Percentiles rank a stretch among this genome's conserved stretches.
Evolutionary conservation across 2,113 vertebrate genomes (phyloP).

Genomic region (Murina feae): DNA sequence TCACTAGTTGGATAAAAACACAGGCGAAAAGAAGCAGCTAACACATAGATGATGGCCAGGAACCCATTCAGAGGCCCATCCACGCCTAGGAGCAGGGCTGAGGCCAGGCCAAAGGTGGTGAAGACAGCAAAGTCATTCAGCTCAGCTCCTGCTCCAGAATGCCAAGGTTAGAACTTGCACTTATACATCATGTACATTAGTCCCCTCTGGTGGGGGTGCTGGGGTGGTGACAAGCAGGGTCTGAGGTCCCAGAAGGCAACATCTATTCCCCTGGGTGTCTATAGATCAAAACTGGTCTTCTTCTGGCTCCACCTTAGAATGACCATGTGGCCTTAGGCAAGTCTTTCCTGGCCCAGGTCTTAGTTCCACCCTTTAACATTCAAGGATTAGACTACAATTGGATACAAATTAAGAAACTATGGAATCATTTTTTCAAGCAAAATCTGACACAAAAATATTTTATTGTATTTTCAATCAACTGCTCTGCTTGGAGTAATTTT

Average conservation of each 20-base stretch:
- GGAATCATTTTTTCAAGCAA: not conserved
- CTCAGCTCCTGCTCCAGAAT: conserved; percentile 84
- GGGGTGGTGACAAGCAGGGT: not conserved
- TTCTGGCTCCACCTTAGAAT: not conserved
- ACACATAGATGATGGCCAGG: conserved; percentile 86
- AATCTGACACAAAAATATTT: not conserved
- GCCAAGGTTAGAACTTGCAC: not conserved
- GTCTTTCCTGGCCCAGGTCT: not conserved
- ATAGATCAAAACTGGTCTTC: not conserved
- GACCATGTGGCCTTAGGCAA: not conserved
- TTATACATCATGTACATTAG: not conserved
- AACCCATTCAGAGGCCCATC: conserved; percentile 83
- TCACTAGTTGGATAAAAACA: conserved; percentile 91
- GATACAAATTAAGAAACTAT: not conserved
- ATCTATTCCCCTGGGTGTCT: not conserved
- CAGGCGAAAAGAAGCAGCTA: conserved; percentile 88
- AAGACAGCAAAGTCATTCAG: conserved; percentile 94
- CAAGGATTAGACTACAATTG: not conserved
- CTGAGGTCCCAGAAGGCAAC: accelerated
- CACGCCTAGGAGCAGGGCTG: conserved; percentile 86
- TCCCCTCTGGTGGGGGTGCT: not conserved
- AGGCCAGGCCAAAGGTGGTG: conserved; percentile 92
- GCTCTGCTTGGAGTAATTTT: not conserved
- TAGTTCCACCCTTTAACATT: not conserved
- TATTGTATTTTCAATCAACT: not conserved